phyloP scores from a whole-genome alignment of 2,797 vertebrate species.

The Lithobates pipiens region DNA sequence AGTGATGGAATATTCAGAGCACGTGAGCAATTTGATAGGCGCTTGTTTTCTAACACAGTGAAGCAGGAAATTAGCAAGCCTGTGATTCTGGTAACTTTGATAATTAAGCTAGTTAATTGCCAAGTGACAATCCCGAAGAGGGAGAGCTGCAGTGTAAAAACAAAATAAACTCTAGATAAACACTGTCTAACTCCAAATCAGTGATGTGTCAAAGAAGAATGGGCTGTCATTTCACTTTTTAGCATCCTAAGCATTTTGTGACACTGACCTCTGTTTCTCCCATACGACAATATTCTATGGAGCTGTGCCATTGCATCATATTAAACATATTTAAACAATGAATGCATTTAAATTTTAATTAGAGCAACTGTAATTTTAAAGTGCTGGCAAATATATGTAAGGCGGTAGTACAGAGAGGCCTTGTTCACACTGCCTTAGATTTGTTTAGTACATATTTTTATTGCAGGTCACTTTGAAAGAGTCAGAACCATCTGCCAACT shows the following conservation, averaged over 20 bases:
- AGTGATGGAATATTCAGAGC: constrained; percentile 64
- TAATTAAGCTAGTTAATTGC: constrained; percentile 68
- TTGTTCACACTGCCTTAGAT: too few species aligned
- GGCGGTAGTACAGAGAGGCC: too few species aligned
- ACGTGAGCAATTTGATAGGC: constrained; percentile 61
- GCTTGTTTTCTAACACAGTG: constrained; percentile 56
- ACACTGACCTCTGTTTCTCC: background rate
- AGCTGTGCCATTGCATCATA: background rate
- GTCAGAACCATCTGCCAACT: too few species aligned
- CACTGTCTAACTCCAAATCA: background rate
- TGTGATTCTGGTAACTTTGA: constrained; percentile 65
- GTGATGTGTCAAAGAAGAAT: background rate
- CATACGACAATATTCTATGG: background rate
- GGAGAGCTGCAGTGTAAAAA: constrained; percentile 35
- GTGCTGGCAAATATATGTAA: too few species aligned
- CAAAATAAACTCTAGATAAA: constrained; percentile 13
- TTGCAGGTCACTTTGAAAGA: too few species aligned
- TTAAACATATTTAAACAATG: background rate
- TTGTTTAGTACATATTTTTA: too few species aligned
- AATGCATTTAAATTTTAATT: background rate
- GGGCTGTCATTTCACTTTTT: background rate
- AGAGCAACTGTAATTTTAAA: background rate
- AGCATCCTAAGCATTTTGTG: background rate
- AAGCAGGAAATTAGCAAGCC: constrained; percentile 66
- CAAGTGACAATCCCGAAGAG: constrained; percentile 40